Base-by-base conservation (phyloP, 2,888 invertebrate species). In the Drosophila pseudotalamancana region DNA sequence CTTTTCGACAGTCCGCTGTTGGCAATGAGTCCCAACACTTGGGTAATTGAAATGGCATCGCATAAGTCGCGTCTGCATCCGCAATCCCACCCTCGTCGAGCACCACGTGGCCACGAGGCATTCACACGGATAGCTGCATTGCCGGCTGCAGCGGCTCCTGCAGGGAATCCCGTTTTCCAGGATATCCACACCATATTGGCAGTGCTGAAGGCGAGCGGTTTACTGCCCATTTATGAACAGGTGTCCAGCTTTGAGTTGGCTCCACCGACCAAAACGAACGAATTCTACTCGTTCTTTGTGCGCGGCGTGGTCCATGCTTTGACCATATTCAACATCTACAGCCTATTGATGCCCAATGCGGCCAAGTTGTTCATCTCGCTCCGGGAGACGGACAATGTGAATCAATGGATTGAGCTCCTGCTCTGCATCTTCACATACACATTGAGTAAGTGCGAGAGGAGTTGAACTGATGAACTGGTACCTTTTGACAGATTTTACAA, bases 321-420 rank as follows among this genome's bases (percentile, higher is more conserved):
- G 5, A 89, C 89, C 12, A 67, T 88, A 18, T 89, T 89, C 49
- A 89, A 87, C 40, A 49, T 90, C 19, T 90, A 90, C 50, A 84
- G 75, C 29, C 64, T 89, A 9, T 72, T 88, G 27, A 74, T 82
- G 8, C 74, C 79, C 2, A 80, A 70, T 18, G 74, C 82, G 9
- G 65, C 68, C 1, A 79, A 88, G 42, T 35, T 87, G 0, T 88
- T 88, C 19, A 76, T 73, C 46, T 84, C 84, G 0, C 70, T 81
- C 16, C 65, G 87, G 3, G 89, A 90, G 25, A 88, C 89, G 5
- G 90, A 90, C 25, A 89, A 87, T 56, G 80, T 90, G 2, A 91
- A 89, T 66, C 86, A 89, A 57, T 90, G 89, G 85, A 88, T 90
- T 32, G 90, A 91, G 23, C 67, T 89, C 6, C 29, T 90, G 9